These are phyloP conservation scores for Xestia c-nigrum DNA, from an alignment of 2,888 invertebrate genomes.

Conservation along the genomic window DNA sequence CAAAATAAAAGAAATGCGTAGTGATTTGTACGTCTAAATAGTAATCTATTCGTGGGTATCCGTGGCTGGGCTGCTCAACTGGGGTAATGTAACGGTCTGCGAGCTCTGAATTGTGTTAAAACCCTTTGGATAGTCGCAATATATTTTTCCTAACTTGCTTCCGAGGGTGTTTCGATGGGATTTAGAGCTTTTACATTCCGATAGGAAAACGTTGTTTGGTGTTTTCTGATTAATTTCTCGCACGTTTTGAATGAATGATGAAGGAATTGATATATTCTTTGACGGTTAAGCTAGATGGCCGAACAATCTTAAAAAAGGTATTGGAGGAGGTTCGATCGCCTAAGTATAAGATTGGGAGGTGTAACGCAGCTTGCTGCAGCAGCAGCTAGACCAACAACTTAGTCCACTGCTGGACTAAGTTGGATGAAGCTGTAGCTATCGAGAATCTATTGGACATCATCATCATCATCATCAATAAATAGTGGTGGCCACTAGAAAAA, in stretches of 20 bases:
- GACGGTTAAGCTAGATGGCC: neutral
- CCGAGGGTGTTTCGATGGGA: slow-evolving; percentile 58
- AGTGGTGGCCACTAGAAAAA: too few relatives aligned
- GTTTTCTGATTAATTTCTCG: slow-evolving; percentile 21
- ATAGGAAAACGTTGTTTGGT: slow-evolving; percentile 20
- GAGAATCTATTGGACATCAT: too few relatives aligned
- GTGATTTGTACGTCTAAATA: slow-evolving; percentile 55
- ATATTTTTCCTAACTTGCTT: slow-evolving; percentile 62
- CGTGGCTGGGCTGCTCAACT: slow-evolving; percentile 56
- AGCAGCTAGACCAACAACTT: too few relatives aligned
- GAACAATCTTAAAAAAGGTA: neutral
- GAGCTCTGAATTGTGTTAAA: slow-evolving; percentile 66
- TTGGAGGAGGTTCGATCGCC: neutral
- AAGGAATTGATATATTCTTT: neutral
- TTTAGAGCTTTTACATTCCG: slow-evolving; percentile 41
- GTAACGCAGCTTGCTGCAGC: neutral
- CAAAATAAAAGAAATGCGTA: slow-evolving; percentile 28
- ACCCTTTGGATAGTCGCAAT: slow-evolving; percentile 66
- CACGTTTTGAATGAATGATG: slow-evolving; percentile 19
- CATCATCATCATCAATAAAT: too few relatives aligned
- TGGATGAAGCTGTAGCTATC: too few relatives aligned
- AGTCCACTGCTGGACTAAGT: too few relatives aligned
- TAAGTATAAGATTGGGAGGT: neutral
- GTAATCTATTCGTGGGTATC: slow-evolving; percentile 49
- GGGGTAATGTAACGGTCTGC: slow-evolving; percentile 65